Percentiles rank a stretch among this genome's conserved stretches.
These are phyloP conservation scores for Xestia rhomboidea DNA, from an alignment of 2,888 invertebrate species.

Conservation along the genomic window DNA sequence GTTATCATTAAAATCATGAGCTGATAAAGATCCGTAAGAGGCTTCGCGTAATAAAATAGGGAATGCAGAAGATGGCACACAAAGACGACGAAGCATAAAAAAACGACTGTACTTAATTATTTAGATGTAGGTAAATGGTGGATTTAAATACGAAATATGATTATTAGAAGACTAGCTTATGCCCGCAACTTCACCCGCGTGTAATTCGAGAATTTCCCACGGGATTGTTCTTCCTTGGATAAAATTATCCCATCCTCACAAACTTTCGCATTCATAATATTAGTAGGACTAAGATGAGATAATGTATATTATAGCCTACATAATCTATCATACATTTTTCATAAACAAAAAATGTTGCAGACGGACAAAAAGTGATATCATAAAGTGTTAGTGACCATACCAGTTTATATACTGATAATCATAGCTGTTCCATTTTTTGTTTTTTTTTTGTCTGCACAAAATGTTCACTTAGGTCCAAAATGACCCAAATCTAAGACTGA, in stretches of 20 bases:
- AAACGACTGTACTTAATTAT: neutral
- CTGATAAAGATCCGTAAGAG: conserved; percentile 16
- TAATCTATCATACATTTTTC: neutral
- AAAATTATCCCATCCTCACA: no score
- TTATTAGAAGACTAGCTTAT: neutral
- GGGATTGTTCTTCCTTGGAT: no score
- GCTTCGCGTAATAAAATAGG: conserved; percentile 20
- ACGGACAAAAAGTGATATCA: neutral
- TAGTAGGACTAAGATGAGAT: no score
- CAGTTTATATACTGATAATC: neutral
- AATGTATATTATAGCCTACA: neutral
- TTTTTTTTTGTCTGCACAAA: neutral
- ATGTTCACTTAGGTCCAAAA: neutral
- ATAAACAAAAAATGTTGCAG: neutral
- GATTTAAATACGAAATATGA: neutral
- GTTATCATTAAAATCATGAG: conserved; percentile 22
- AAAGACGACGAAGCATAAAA: neutral
- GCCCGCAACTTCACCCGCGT: no score
- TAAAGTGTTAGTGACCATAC: neutral
- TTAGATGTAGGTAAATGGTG: neutral
- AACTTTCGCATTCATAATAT: no score
- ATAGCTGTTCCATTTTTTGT: neutral
- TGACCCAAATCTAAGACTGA: neutral
- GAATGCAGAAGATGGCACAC: neutral
- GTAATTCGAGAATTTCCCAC: no score